These are phyloP conservation scores for Pyrrhosoma nymphula DNA, from an alignment of 2,888 invertebrate species.

Conservation along the genomic window DNA sequence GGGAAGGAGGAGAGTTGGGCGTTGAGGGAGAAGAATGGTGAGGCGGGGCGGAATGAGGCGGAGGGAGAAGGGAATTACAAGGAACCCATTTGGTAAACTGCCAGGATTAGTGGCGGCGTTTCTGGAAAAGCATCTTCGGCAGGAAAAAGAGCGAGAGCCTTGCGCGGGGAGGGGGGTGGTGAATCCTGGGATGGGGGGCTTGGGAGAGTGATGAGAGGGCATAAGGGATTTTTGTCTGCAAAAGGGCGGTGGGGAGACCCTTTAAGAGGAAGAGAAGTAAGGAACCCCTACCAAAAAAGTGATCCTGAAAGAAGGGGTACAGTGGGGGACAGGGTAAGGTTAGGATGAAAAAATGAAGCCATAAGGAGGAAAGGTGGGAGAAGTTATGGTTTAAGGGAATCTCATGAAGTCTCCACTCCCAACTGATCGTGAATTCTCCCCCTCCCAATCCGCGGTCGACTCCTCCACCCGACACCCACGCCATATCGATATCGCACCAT, in stretches of 20 bases:
- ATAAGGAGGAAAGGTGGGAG: neutral
- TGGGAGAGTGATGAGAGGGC: slow-evolving; percentile 61
- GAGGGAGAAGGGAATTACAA: slow-evolving; percentile 29
- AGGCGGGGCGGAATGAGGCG: neutral
- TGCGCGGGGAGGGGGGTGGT: neutral
- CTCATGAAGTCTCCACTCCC: slow-evolving; percentile 31
- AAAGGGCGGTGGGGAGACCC: neutral
- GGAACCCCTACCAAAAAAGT: too few relatives aligned
- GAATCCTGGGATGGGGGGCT: slow-evolving; percentile 38
- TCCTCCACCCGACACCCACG: neutral
- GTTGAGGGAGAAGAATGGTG: neutral
- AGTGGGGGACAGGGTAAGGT: too few relatives aligned
- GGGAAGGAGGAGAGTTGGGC: neutral
- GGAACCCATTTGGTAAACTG: slow-evolving; percentile 66
- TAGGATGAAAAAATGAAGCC: neutral
- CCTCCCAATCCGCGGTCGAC: neutral
- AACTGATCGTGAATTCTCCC: neutral
- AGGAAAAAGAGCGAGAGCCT: neutral
- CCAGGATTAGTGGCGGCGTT: slow-evolving; percentile 67
- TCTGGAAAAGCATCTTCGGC: slow-evolving; percentile 69
- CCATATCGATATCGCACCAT: neutral
- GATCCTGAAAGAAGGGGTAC: too few relatives aligned
- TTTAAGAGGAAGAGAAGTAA: neutral
- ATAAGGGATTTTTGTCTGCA: slow-evolving; percentile 9
- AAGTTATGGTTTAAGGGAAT: slow-evolving; percentile 55